Evolutionary conservation across 2,888 invertebrate genomes (phyloP).

Genomic region (Netelia virgata): DNA sequence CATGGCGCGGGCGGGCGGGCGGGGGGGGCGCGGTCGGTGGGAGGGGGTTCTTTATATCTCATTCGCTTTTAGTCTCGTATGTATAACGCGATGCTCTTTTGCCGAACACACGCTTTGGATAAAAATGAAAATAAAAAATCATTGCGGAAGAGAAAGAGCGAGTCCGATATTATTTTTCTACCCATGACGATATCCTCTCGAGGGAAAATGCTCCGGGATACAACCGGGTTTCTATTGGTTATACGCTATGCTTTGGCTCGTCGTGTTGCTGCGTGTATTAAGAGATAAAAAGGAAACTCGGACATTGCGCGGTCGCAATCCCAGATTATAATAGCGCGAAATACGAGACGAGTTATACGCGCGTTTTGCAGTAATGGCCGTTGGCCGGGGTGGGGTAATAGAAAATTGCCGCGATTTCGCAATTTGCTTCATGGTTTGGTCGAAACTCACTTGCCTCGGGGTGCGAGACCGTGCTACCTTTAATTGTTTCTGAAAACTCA

Average conservation of each 20-base stretch:
- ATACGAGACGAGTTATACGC: too few species aligned
- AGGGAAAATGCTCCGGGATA: constrained; percentile 13
- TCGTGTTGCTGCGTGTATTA: neutral
- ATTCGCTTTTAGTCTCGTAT: constrained; percentile 12
- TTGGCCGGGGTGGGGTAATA: too few species aligned
- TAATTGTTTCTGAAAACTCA: too few species aligned
- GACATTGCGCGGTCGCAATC: too few species aligned
- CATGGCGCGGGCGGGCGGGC: neutral
- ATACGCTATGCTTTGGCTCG: too few species aligned
- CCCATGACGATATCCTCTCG: constrained; percentile 33
- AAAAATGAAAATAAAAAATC: constrained; percentile 9
- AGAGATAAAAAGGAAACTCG: neutral
- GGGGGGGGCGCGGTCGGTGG: neutral
- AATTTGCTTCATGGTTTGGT: too few species aligned
- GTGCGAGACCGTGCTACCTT: too few species aligned
- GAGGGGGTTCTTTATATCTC: constrained; percentile 2
- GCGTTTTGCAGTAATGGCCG: too few species aligned
- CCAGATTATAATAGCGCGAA: neutral
- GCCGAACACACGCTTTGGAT: constrained; percentile 11
- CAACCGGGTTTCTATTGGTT: constrained; percentile 5
- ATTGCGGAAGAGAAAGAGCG: constrained; percentile 16
- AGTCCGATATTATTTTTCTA: constrained; percentile 55
- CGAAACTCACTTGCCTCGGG: too few species aligned
- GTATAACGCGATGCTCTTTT: constrained; percentile 9
- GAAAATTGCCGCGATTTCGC: too few species aligned